Percentiles rank a stretch among this genome's conserved stretches.
Conservation (phyloP, 2,113 vertebrate genomes). For the Coryphaenoides rupestris region DNA sequence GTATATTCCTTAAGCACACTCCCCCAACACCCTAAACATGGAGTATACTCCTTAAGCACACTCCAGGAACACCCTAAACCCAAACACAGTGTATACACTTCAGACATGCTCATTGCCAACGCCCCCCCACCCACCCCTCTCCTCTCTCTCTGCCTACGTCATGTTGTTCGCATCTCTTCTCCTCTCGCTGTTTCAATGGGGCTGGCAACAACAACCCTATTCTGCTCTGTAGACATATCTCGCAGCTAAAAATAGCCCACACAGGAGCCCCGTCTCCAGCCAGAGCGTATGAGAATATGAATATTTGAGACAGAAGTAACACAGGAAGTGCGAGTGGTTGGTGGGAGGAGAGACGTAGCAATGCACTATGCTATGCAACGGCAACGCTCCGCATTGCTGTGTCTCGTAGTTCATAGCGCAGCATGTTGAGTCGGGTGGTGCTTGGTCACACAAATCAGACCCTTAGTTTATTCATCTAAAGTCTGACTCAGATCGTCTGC, state of each 20-base stretch:
- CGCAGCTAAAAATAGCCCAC: conserved; percentile 66
- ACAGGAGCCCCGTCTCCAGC: conserved; percentile 51
- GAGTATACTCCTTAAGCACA: conserved; percentile 20
- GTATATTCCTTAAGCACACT: too few species aligned
- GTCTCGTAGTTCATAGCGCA: too few species aligned
- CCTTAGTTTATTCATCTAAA: too few species aligned
- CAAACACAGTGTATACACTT: too few species aligned
- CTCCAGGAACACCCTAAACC: too few species aligned
- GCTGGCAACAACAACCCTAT: conserved; percentile 50
- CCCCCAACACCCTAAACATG: too few species aligned
- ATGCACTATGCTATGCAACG: too few species aligned
- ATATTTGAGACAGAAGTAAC: conserved; percentile 55
- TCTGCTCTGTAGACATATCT: conserved; percentile 62
- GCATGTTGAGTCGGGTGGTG: too few species aligned
- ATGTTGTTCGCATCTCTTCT: conserved; percentile 27
- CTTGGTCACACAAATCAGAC: too few species aligned
- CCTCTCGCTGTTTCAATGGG: conserved; percentile 34
- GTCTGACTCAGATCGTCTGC: too few species aligned
- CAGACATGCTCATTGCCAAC: too few species aligned
- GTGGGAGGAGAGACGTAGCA: background rate
- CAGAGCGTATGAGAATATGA: conserved; percentile 37
- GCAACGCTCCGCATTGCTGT: too few species aligned
- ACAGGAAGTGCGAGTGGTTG: background rate
- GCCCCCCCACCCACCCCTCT: background rate
- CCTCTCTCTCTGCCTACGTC: conserved; percentile 40